Evolutionary conservation across 2,113 vertebrate genomes (phyloP), one percentile per base, ranked within the genome.

Genomic region (Macquaria australasica): DNA sequence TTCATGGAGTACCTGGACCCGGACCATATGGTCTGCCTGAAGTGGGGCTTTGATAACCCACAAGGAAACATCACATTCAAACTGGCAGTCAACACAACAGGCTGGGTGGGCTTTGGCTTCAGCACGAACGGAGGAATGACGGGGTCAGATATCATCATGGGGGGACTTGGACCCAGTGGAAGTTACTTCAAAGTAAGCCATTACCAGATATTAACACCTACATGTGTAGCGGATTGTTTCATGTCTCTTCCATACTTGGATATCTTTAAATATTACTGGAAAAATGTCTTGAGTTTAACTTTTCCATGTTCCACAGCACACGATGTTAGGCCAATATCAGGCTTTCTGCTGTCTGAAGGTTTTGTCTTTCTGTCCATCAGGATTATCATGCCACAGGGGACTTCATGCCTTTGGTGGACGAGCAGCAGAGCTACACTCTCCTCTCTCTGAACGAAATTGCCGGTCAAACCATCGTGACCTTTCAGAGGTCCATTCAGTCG

Each of bases 61-160:
- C 37, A 81, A 64, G 94, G 95, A 53, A 31, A 93, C 58, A 95
- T 97, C 23, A 94, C 69, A 0, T 94, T 97, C 59, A 93, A 96
- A 64, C 83, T 97, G 50, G 87, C 86, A 4, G 91, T 96, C 69
- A 94, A 53, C 63, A 95, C 95, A 34, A 86, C 91, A 10, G 96
- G 95, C 41, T 97, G 96, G 96, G 88, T 97, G 71, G 93, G 95
- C 74, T 90, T 97, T 79, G 97, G 96, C 18, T 87, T 97, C 56
- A 97, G 93, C 58, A 70, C 89, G 25, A 84, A 85, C 0, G 93
- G 94, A 84, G 87, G 80, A 39, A 95, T 96, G 87, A 25, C 48
- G 1, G 95, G 93, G 20, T 84, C 95, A 2, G 96, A 97, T 51
- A 92, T 96, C 2, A 91, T 97, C 39, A 92, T 95, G 0, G 97